phyloP scores from a whole-genome alignment of 2,888 invertebrate species.

The Dromius quadrimaculatus region DNA sequence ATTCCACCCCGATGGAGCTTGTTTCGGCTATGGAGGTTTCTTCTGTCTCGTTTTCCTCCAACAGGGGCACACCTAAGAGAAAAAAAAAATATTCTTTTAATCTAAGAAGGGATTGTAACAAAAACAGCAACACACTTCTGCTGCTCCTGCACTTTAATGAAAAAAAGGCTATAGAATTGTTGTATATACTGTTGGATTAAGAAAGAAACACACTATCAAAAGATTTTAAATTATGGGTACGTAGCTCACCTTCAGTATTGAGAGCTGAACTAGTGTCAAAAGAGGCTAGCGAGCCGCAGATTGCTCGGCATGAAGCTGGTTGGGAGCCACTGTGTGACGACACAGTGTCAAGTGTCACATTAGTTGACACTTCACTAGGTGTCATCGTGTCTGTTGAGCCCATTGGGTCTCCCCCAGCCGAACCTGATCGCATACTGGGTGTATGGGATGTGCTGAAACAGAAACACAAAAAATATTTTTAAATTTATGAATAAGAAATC shows the following conservation, averaged over 20 bases:
- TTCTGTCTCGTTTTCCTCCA: constrained; percentile 66
- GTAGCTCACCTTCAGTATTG: constrained; percentile 71
- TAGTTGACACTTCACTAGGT: constrained; percentile 69
- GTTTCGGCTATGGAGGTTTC: constrained; percentile 62
- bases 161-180: too few species aligned
- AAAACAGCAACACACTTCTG: too few species aligned
- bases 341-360: constrained; percentile 70
- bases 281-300: constrained; percentile 70
- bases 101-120: too few species aligned
- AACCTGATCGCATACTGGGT: constrained; percentile 61
- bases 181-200: too few species aligned
- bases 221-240: too few species aligned
- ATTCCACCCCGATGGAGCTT: constrained; percentile 62
- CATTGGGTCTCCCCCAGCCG: constrained; percentile 65
- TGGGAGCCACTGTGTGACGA: constrained; percentile 68
- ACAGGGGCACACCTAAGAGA: constrained; percentile 65
- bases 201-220: too few species aligned
- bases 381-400: constrained; percentile 71
- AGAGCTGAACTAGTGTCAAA: constrained; percentile 67
- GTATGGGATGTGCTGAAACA: constrained; percentile 65
- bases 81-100: too few species aligned
- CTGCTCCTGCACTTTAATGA: too few species aligned
- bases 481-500: too few species aligned
- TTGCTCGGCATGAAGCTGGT: constrained; percentile 68
- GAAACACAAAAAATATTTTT: too few species aligned